Conservation (phyloP, 2,888 invertebrate species). For the Tipula helvola region DNA sequence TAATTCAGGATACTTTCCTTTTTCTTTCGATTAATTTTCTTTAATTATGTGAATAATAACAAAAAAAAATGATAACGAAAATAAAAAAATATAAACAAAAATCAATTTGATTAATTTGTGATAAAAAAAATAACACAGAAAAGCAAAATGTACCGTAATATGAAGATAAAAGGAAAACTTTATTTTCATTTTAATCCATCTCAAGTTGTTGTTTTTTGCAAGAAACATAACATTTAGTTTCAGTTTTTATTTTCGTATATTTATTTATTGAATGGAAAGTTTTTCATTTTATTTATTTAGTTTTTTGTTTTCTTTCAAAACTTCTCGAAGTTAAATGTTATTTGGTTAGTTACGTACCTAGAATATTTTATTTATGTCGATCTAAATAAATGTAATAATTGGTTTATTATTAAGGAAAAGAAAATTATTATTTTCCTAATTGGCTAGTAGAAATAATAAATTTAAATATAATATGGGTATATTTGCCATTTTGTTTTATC, state of each 20-base stretch:
- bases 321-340: background rate
- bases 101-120: constrained; percentile 4
- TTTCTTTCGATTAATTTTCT: background rate
- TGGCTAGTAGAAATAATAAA: too few species aligned
- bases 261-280: background rate
- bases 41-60: constrained; percentile 4
- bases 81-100: background rate
- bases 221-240: background rate
- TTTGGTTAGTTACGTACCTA: background rate
- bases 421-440: background rate
- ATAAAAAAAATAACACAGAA: background rate
- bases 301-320: background rate
- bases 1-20: background rate
- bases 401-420: background rate
- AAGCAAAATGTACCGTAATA: background rate
- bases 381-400: background rate
- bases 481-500: too few species aligned
- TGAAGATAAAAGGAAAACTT: background rate
- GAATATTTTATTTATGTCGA: background rate
- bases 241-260: background rate
- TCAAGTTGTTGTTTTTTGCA: background rate
- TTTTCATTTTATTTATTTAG: background rate
- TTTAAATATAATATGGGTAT: too few species aligned
- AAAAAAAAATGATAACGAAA: background rate
- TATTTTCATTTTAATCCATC: background rate